phyloP scores from a whole-genome alignment of 2,113 vertebrate species.

The Phalacrocorax pelagicus region DNA sequence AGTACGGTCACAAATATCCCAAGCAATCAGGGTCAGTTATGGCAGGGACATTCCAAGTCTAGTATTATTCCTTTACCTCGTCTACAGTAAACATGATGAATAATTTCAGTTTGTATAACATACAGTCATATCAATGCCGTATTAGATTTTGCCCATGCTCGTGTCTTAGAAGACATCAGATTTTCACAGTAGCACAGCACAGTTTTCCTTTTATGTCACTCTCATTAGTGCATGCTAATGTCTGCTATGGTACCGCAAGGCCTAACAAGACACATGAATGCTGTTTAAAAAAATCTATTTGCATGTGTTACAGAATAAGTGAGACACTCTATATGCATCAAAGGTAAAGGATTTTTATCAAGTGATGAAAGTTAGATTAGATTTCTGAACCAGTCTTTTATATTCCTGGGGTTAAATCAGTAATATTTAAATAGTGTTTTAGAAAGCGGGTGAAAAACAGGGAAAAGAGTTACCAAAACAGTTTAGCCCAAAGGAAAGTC shows the following conservation, averaged over 20 bases:
- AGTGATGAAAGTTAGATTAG: background rate
- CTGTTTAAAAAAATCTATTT: accelerated
- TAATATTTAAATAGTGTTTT: background rate
- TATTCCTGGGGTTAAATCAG: background rate
- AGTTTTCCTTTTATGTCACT: background rate
- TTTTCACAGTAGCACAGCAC: background rate
- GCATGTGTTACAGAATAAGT: background rate
- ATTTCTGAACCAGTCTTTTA: background rate
- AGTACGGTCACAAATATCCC: background rate
- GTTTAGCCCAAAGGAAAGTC: background rate
- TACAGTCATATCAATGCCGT: background rate
- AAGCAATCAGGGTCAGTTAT: background rate
- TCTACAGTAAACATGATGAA: background rate
- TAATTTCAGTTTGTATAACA: background rate
- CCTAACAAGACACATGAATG: background rate
- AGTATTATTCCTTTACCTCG: background rate
- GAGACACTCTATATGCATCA: background rate
- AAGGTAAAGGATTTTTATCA: background rate
- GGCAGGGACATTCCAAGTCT: background rate
- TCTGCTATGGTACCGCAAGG: background rate
- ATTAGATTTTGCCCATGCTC: background rate
- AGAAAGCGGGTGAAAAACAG: background rate
- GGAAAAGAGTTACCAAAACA: background rate
- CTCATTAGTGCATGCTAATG: background rate
- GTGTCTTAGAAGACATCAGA: background rate